Evolutionary conservation across 23 tunicate genomes (phyloP), one percentile per base, ranked within the genome.

Genomic region (Aplidium turbinatum): DNA sequence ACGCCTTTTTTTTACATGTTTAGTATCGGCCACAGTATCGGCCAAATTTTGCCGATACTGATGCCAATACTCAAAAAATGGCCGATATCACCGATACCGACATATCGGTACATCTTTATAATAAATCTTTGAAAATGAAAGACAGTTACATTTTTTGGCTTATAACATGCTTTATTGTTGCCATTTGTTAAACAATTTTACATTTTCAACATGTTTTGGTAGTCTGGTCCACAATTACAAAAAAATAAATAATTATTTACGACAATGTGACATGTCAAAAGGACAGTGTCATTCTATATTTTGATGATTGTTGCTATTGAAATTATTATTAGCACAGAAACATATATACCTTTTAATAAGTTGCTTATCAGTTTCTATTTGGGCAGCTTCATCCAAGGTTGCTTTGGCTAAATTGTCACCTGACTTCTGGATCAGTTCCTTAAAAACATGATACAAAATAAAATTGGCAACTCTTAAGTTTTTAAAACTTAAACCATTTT

Each of bases 341-440:
- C 26, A 32, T 11, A 34, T 33, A 21, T 40, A 92, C 98, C 69
- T 79, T 79, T 80, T 85, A 2, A 92, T 92, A 3, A 86, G 68
- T 48, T 92, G 90, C 50, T 92, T 92, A 54, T 92, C 98, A 32
- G 57, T 75, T 67, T 92, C 98, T 1, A 87, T 32, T 67, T 80
- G 94, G 39, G 79, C 18, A n/a, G 86, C 76, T 24, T 87, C 94
- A 46, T 87, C 94, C 40, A 77, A 36, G 29, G 31, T 21, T 35
- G 53, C 18, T 28, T 75, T 75, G 4, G 57, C 42, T 28, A 75
- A 27, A n/a, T 47, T 20, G 16, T 62, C 84, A 1, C 36, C 73
- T 33, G 56, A 58, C 68, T 67, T 78, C 24, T 32, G 56, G 35
- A 35, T 31, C 16, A 18, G 62, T 2, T 85, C 74, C 84, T 76